Conservation (phyloP, 2,888 invertebrate genomes). For the Catocala nupta region DNA sequence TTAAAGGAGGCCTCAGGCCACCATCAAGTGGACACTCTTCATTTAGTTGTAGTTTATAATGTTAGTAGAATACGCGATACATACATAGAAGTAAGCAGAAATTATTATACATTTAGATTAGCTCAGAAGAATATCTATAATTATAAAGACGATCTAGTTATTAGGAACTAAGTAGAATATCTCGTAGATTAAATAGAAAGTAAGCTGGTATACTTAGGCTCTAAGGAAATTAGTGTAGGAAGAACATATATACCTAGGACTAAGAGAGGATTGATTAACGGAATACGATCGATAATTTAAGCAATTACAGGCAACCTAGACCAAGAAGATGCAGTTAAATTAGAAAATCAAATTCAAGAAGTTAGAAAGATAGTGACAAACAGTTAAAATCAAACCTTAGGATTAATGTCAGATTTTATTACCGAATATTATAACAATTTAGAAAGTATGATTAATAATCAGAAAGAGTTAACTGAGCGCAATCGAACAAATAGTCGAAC, state of each 20-base stretch:
- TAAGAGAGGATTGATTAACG: constrained; percentile 27
- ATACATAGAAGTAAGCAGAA: constrained; percentile 22
- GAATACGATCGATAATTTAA: constrained; percentile 33
- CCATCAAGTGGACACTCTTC: constrained; percentile 26
- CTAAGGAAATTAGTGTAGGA: no score
- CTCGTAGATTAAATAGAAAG: constrained; percentile 36
- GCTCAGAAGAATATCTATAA: no score
- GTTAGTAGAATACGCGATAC: neutral
- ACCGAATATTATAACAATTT: no score
- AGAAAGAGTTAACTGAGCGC: no score
- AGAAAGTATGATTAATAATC: no score
- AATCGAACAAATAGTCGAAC: no score
- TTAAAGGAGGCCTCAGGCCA: constrained; percentile 40
- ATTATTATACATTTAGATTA: no score
- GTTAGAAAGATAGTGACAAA: neutral
- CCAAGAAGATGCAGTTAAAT: constrained; percentile 4
- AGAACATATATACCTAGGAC: no score
- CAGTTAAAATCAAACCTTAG: neutral
- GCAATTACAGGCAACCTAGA: constrained; percentile 37
- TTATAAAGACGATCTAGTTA: constrained; percentile 12
- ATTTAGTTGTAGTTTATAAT: no score
- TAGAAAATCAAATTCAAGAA: neutral
- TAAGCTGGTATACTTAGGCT: constrained; percentile 36
- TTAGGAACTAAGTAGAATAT: no score
- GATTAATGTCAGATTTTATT: no score